These are phyloP conservation scores for Nyctibius grandis DNA, from an alignment of 2,797 vertebrate genomes.

Conservation along the genomic window DNA sequence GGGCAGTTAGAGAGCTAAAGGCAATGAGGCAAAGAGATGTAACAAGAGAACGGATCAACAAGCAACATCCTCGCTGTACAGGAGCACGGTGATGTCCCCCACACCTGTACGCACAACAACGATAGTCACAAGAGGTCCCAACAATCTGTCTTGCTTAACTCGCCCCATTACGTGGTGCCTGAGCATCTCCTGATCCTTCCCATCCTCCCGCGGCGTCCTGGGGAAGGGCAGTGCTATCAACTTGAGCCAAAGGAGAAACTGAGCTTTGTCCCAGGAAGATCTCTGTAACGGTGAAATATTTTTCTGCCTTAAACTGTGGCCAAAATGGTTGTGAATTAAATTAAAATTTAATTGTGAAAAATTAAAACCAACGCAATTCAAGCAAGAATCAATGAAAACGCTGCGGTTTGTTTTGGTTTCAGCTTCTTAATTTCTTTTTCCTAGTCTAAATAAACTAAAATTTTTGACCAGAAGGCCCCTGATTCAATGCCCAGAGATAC, in stretches of 20 bases:
- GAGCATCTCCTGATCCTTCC: not conserved
- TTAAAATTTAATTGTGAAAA: too few relatives aligned
- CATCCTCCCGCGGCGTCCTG: fast-evolving
- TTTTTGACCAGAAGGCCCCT: not conserved
- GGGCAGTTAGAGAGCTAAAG: not conserved
- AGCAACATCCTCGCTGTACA: not conserved
- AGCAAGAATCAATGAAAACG: not conserved
- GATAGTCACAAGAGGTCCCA: not conserved
- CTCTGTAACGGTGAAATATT: not conserved
- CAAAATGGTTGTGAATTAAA: not conserved
- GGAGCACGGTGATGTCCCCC: not conserved
- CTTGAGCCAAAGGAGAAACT: not conserved
- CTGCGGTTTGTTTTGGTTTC: not conserved
- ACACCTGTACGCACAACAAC: not conserved
- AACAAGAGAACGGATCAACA: not conserved
- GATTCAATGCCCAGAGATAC: not conserved
- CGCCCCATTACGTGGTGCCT: not conserved
- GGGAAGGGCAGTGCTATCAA: not conserved
- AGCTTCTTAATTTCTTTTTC: not conserved
- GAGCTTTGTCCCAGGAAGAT: not conserved
- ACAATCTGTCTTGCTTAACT: not conserved
- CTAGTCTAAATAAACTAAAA: not conserved
- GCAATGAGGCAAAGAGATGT: slow-evolving; percentile 1
- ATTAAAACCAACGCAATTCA: not conserved
- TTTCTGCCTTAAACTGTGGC: not conserved